phyloP scores from a whole-genome alignment of 2,113 vertebrate genomes.

The Desmodus rotundus region DNA sequence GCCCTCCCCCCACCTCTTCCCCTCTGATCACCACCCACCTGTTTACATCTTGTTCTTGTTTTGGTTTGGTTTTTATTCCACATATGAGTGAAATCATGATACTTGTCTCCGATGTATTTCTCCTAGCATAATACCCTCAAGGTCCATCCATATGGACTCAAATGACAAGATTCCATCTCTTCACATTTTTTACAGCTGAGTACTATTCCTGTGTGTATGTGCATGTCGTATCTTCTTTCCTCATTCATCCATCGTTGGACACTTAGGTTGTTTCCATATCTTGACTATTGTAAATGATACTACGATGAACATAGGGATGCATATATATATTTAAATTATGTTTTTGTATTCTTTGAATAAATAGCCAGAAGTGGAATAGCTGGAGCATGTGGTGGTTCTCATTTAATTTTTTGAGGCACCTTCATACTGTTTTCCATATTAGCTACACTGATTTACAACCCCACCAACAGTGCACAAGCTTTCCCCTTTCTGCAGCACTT shows the following conservation, averaged over 20 bases:
- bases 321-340: background rate
- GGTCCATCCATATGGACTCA: background rate
- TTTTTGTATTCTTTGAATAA: background rate
- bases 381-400: background rate
- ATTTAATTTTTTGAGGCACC: background rate
- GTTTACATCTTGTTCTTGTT: background rate
- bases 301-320: background rate
- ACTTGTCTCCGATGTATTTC: background rate
- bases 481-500: background rate
- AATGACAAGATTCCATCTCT: background rate
- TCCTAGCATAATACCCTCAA: background rate
- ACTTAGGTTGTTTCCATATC: background rate
- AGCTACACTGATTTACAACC: background rate
- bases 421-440: background rate
- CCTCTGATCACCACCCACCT: background rate
- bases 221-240: background rate
- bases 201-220: background rate
- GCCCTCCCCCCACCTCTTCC: background rate
- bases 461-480: background rate
- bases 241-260: background rate
- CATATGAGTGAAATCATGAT: background rate
- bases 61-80: background rate
- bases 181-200: too few species aligned
- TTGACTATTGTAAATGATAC: background rate
- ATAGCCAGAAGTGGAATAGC: background rate